Evolutionary conservation across 2,797 vertebrate species (phyloP), one percentile per base, ranked within the genome.

Genomic region (Macropodus opercularis): DNA sequence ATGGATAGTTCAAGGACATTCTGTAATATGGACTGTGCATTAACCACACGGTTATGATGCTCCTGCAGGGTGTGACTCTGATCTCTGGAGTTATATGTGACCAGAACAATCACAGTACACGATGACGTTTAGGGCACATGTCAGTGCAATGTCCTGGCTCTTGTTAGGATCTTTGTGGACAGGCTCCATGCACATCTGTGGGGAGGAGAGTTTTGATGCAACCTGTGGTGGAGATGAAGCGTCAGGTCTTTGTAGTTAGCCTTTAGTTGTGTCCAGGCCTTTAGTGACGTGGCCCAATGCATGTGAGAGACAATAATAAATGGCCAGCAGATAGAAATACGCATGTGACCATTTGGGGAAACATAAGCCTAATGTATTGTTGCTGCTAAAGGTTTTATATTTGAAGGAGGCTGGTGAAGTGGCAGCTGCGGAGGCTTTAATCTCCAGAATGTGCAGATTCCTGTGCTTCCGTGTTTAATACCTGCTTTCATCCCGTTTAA

Each of bases 311-410:
- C 34, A 35, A 22, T 29, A 44, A 29, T 56, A 50, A 71, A 63
- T 55, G 39, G 52, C 62, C 21, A 51, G 38, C 29, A 21, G 63
- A 59, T 67, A 68, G 10, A 77, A 77, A 77, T 26, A 77, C 72
- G 32, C 1, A 77, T 63, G 49, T 32, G 18, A 50, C 26, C 53
- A 15, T 63, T 67, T 48, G 36, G 63, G 59, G 60, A 59, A 69
- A 59, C 65, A 69, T 60, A 24, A 38, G 72, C 54, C 62, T 60
- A 74, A 74, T 79, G 75, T 63, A 79, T 70, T 74, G 66, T 74
- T 63, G 22, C 39, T 60, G 36, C 46, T 73, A 22, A 69, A 77
- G 56, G 44, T 64, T 77, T 77, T 11, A 72, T 77, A 39, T 11
- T 3, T 12, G 53, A 58, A 72, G 57, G 65, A 50, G 2, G 11